phyloP scores from a whole-genome alignment of 2,113 vertebrate genomes.

The Cynopterus brachyotis region DNA sequence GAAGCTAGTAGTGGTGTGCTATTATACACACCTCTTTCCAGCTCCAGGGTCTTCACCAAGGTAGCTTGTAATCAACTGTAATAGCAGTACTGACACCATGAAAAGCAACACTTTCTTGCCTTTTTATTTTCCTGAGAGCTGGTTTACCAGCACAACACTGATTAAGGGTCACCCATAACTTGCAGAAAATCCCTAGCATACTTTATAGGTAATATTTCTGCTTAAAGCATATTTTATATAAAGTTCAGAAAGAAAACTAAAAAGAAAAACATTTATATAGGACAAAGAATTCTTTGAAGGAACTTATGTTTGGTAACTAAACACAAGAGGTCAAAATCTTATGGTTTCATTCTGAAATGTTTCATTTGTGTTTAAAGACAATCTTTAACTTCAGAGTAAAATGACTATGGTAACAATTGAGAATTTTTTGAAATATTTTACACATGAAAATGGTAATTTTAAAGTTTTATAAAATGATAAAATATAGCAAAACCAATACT shows the following conservation, averaged over 20 bases:
- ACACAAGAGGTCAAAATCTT: background rate
- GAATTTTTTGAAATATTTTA: constrained; percentile 41
- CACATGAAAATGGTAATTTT: constrained; percentile 14
- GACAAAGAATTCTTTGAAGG: background rate
- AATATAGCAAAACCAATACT: background rate
- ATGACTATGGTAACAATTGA: constrained; percentile 13
- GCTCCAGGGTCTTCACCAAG: background rate
- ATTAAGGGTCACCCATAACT: constrained; percentile 8
- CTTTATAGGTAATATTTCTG: background rate
- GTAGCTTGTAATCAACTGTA: background rate
- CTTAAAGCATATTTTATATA: background rate
- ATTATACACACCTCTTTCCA: background rate
- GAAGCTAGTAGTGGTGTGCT: background rate
- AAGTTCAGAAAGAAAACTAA: background rate
- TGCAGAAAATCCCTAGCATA: background rate
- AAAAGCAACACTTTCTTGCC: background rate
- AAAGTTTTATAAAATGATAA: constrained; percentile 22
- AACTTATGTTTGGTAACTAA: constrained; percentile 3
- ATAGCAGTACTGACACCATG: background rate
- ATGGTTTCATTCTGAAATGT: background rate
- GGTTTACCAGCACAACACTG: background rate
- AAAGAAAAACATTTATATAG: background rate
- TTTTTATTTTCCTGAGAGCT: background rate
- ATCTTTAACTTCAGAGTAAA: constrained; percentile 22
- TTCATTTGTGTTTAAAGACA: constrained; percentile 23